Evolutionary conservation across 2,113 vertebrate genomes (phyloP).

Genomic region (Carlito syrichta): DNA sequence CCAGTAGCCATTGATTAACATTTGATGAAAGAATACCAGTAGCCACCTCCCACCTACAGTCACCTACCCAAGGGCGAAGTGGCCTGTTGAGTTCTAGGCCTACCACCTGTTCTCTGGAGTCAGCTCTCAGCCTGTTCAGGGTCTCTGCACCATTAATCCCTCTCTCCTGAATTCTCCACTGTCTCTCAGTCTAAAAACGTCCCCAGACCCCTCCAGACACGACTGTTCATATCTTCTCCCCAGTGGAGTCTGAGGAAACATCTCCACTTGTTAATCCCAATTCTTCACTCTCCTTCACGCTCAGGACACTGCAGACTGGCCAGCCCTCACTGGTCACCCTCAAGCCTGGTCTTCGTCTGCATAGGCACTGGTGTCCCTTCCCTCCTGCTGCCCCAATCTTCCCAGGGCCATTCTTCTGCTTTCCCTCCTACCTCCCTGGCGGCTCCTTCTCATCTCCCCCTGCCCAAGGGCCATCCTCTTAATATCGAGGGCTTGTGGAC

Average conservation of each 20-base stretch:
- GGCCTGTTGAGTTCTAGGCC: not conserved
- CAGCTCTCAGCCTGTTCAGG: not conserved
- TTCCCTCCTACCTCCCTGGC: not conserved
- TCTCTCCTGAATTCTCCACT: not conserved
- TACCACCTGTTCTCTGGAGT: not conserved
- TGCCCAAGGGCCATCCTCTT: not conserved
- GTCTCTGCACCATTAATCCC: not conserved
- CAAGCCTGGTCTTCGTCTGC: not conserved
- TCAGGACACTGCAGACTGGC: not conserved
- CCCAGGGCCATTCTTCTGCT: not conserved
- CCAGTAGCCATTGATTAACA: not conserved
- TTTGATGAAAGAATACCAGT: not conserved
- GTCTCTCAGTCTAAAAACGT: not conserved
- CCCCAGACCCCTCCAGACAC: not conserved
- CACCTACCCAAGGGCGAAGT: not conserved
- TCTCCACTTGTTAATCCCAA: not conserved
- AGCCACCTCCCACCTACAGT: not conserved
- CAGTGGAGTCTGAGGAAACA: not conserved
- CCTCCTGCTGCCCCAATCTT: not conserved
- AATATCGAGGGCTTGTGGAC: not conserved
- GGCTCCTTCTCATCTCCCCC: not conserved
- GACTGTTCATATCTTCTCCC: not conserved
- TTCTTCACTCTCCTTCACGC: not conserved
- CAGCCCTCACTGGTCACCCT: not conserved
- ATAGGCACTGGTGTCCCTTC: fast-evolving